These are phyloP conservation scores for Fistularia commersonii DNA, from an alignment of 2,797 vertebrate genomes.

Conservation along the genomic window DNA sequence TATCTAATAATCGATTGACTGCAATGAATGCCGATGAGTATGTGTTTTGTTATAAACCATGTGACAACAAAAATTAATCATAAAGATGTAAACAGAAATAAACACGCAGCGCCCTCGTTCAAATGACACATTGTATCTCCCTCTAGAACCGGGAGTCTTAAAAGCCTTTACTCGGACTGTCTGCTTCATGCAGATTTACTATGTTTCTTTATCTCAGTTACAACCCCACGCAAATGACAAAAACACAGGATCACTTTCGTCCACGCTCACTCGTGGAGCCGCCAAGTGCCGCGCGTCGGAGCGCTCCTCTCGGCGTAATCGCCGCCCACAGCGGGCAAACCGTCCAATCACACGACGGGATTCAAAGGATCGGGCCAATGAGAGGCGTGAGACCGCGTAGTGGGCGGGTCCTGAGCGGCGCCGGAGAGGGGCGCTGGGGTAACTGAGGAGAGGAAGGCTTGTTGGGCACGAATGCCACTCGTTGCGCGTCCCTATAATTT, in stretches of 20 bases:
- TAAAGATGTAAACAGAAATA: no score
- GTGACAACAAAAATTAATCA: no score
- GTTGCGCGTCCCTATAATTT: constrained; percentile 74
- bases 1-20: no score
- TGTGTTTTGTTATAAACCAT: no score
- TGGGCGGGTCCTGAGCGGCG: constrained; percentile 60
- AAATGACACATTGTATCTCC: not conserved
- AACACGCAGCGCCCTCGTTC: no score
- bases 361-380: constrained; percentile 53
- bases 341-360: constrained; percentile 50
- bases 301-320: no score
- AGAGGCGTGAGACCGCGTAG: constrained; percentile 6
- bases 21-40: no score
- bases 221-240: constrained; percentile 54
- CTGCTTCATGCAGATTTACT: constrained; percentile 29
- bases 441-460: constrained; percentile 65
- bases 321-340: not conserved
- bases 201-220: constrained; percentile 40
- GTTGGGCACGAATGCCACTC: constrained; percentile 73
- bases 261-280: constrained; percentile 14
- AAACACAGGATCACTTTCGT: constrained; percentile 54
- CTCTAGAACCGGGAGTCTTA: no score
- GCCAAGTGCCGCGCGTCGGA: no score
- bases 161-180: no score
- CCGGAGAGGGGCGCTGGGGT: constrained; percentile 60